These are phyloP conservation scores for Thereva nobilitata DNA, from an alignment of 2,888 invertebrate species.

Conservation along the genomic window DNA sequence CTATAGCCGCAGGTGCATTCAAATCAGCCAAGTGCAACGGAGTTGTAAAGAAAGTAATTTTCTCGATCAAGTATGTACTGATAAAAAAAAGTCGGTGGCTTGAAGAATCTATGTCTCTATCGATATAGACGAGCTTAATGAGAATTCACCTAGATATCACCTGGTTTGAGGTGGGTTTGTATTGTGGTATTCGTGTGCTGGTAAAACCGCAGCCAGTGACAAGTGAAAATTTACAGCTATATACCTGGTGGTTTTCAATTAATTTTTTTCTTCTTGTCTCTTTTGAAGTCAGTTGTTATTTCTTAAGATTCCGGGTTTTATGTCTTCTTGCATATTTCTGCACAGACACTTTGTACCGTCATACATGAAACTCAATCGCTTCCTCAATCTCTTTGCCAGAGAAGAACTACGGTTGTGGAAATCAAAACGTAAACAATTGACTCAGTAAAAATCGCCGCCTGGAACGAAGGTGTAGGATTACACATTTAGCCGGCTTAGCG, in stretches of 20 bases:
- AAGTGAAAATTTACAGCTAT: constrained; percentile 29
- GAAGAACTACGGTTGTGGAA: constrained; percentile 5
- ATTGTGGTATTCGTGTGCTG: background rate
- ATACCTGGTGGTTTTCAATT: constrained; percentile 6
- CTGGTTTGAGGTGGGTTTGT: constrained; percentile 1
- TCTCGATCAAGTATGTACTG: constrained; percentile 26
- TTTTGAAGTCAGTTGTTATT: background rate
- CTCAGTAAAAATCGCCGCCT: constrained; percentile 10
- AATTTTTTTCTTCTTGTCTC: background rate
- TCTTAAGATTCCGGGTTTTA: background rate
- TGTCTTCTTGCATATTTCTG: background rate
- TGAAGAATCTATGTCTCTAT: constrained; percentile 17
- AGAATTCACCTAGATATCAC: constrained; percentile 24
- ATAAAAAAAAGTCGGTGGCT: background rate
- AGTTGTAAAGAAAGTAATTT: constrained; percentile 18
- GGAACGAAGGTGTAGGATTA: constrained; percentile 14
- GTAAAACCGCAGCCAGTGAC: constrained; percentile 29
- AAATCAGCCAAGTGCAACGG: background rate
- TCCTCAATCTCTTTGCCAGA: constrained; percentile 5
- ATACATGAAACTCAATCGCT: constrained; percentile 11
- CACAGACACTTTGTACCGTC: background rate
- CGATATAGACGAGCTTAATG: constrained; percentile 22
- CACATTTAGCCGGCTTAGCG: background rate
- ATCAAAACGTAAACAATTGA: constrained; percentile 22
- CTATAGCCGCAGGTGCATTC: background rate